Base-by-base conservation (phyloP, 2,113 vertebrate genomes). In the Rissa tridactyla region DNA sequence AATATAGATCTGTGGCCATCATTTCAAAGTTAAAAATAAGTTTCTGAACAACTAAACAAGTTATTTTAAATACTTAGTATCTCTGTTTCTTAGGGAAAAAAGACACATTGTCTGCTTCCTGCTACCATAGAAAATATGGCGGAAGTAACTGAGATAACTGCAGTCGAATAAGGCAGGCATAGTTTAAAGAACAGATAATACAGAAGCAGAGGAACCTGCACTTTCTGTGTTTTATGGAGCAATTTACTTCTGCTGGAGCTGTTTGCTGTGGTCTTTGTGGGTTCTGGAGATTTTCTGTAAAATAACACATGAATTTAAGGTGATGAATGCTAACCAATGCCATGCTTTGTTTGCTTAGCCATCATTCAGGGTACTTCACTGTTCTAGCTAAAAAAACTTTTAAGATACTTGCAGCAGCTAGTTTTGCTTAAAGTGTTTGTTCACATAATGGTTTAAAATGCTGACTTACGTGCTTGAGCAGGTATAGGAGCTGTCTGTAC, bases 1-100 rank as follows among this genome's bases (percentile, higher is more conserved):
- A 44, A 13, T 44, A 15, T 62, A 57, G 49, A 38, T 7, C 13
- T 0, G 0, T 54, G 40, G 10, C 27, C 6, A 1, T 76, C 51
- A 80, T 52, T 60, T 82, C 10, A 29, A 46, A 55, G 11, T 54
- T 34, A 29, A 60, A 71, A 69, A 55, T 40, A 75, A 32, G 3
- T 72, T 88, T 57, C 36, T 61, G 42, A 73, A 57, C 36, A 64
- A 47, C 61, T 38, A 78, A 61, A 64, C 19, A 44, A 42, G 13
- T 23, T 60, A n/a, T 51, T 83, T 62, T 32, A 40, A 44, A n/a
- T 62, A 30, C 5, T 66, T 11, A 11, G 12, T 40, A n/a, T 40
- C 36, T 70, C 29, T 5, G 6, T 70, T 82, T 94, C 44, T 32
- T n/a, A 30, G 13, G 54, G 36, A 44, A 46, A 30, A 38, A 73